Conservation (phyloP, 2,888 invertebrate genomes). For the Ditula angustiorana region DNA sequence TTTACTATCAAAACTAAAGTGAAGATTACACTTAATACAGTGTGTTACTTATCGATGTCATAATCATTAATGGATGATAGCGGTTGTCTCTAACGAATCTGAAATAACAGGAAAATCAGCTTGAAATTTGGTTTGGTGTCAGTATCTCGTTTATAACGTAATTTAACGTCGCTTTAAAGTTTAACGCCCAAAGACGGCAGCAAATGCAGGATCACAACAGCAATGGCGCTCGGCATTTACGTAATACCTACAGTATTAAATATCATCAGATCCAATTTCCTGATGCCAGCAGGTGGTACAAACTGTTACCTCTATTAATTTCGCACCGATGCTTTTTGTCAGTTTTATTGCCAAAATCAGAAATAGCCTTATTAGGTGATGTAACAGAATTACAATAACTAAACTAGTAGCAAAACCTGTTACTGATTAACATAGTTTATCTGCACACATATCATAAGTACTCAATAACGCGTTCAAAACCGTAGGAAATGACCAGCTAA, state of each 20-base stretch:
- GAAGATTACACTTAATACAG: too few species aligned
- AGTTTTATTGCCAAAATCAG: too few species aligned
- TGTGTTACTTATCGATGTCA: background rate
- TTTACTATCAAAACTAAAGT: too few species aligned
- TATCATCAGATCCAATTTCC: constrained; percentile 9
- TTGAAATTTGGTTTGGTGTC: background rate
- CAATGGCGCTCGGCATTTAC: constrained; percentile 1
- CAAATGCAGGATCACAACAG: background rate
- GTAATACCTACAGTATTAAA: background rate
- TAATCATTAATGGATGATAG: background rate
- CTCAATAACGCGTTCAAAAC: too few species aligned
- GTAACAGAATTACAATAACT: too few species aligned
- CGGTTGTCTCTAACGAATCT: background rate
- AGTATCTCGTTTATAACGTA: background rate
- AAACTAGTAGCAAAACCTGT: too few species aligned
- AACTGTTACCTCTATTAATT: background rate
- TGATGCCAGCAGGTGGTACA: background rate
- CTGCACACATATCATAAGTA: too few species aligned
- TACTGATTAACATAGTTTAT: too few species aligned
- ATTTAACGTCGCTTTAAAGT: background rate
- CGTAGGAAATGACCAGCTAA: too few species aligned
- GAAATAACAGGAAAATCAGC: background rate
- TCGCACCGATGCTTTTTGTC: background rate
- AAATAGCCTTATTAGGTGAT: too few species aligned
- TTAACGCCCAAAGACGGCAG: background rate